These are phyloP conservation scores for Eupithecia pulchellata DNA, from an alignment of 2,888 invertebrate species.

Conservation along the genomic window DNA sequence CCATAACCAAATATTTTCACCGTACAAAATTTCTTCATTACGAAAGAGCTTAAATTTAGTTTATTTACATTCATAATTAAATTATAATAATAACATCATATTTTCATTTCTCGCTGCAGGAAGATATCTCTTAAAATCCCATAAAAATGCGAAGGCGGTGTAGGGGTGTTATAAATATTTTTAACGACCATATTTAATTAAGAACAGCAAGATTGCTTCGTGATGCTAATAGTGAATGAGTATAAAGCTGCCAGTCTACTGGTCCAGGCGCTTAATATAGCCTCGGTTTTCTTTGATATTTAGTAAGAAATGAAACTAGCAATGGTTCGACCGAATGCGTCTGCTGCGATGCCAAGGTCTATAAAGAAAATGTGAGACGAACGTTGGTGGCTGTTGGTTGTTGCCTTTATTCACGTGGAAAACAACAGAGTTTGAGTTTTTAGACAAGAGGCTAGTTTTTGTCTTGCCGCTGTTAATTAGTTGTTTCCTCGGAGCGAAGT, in stretches of 20 bases:
- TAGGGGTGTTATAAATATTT: slow-evolving; percentile 75
- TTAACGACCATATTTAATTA: slow-evolving; percentile 80
- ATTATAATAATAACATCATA: slow-evolving; percentile 34
- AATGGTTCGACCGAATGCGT: neutral
- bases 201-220: slow-evolving; percentile 57
- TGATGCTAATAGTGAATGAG: slow-evolving; percentile 61
- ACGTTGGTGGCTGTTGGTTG: neutral
- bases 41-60: slow-evolving; percentile 16
- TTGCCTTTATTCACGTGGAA: slow-evolving; percentile 41
- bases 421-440: slow-evolving; percentile 38
- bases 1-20: neutral
- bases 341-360: neutral
- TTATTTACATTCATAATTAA: slow-evolving; percentile 34
- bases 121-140: slow-evolving; percentile 58
- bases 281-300: neutral
- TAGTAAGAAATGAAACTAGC: neutral
- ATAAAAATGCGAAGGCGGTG: slow-evolving; percentile 77
- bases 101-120: slow-evolving; percentile 40
- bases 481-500: slow-evolving; percentile 17
- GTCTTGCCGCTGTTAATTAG: slow-evolving; percentile 23
- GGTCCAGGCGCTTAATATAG: neutral
- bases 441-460: slow-evolving; percentile 16
- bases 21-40: slow-evolving; percentile 5
- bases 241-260: slow-evolving; percentile 35
- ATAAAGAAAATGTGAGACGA: neutral